A percentile compares a stretch with the other conserved stretches of the same genome.
Conservation (phyloP, 2,113 vertebrate species). For the Catagonus wagneri region DNA sequence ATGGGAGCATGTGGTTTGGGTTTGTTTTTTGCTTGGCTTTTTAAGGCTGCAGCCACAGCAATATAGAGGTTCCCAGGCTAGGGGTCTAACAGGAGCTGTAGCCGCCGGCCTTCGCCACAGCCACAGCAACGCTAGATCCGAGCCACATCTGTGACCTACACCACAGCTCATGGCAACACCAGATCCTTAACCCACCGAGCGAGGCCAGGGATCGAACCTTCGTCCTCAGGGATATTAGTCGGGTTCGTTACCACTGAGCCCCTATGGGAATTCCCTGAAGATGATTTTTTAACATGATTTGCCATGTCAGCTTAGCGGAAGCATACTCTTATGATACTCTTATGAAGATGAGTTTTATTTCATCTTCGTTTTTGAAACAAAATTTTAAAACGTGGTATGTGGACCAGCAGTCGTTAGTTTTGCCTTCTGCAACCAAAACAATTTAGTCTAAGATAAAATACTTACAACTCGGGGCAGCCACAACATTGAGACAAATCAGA, state of each 20-base stretch:
- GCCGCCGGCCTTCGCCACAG: too few relatives aligned
- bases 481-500: conserved; percentile 66
- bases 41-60: too few relatives aligned
- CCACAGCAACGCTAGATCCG: too few relatives aligned
- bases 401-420: conserved; percentile 40
- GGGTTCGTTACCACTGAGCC: too few relatives aligned
- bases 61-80: too few relatives aligned
- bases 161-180: too few relatives aligned
- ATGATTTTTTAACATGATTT: background rate
- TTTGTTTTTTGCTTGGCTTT: too few relatives aligned
- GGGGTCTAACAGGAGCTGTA: too few relatives aligned
- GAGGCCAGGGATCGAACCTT: too few relatives aligned
- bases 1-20: background rate
- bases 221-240: too few relatives aligned
- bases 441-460: conserved; percentile 68
- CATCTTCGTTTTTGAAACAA: background rate
- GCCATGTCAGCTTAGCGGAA: background rate
- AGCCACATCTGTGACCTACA: too few relatives aligned
- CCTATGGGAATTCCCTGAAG: background rate
- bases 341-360: conserved; percentile 2
- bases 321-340: background rate
- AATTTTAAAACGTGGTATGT: background rate
- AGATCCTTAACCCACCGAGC: too few relatives aligned
- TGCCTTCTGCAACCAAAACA: conserved; percentile 70
- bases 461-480: conserved; percentile 58